These are phyloP conservation scores for Aphidoletes aphidimyza DNA, from an alignment of 2,888 invertebrate genomes.

Conservation along the genomic window DNA sequence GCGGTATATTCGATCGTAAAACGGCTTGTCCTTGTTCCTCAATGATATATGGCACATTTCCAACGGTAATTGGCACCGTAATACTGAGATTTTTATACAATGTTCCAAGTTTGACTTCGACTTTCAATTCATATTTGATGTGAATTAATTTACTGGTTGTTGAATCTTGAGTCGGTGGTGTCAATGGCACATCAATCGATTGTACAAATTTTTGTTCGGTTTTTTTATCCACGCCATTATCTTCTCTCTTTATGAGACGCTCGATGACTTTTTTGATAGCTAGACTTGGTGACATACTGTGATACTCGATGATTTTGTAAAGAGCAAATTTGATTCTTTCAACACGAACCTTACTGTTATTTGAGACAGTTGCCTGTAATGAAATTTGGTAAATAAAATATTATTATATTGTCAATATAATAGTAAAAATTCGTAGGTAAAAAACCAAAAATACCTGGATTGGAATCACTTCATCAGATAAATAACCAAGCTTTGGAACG, in stretches of 20 bases:
- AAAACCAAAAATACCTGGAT: constrained; percentile 61
- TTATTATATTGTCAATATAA: not conserved
- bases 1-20: not conserved
- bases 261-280: constrained; percentile 63
- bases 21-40: not conserved
- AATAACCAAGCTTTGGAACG: constrained; percentile 63
- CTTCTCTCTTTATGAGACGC: constrained; percentile 64
- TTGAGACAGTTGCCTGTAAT: constrained; percentile 60
- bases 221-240: constrained; percentile 65
- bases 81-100: constrained; percentile 65
- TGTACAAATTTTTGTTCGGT: constrained; percentile 65
- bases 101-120: constrained; percentile 65
- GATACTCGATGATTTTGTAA: constrained; percentile 63
- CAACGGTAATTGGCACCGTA: constrained; percentile 63
- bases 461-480: constrained; percentile 63
- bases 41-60: constrained; percentile 58
- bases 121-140: constrained; percentile 63
- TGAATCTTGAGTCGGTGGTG: constrained; percentile 63
- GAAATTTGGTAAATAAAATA: no score
- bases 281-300: constrained; percentile 63
- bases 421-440: not conserved
- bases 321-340: constrained; percentile 65
- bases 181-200: constrained; percentile 63
- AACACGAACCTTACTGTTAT: constrained; percentile 64
- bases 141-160: constrained; percentile 62